Evolutionary conservation across 2,797 vertebrate genomes (phyloP), one percentile per base, ranked within the genome.

Genomic region (Gymnoscopelus braueri): DNA sequence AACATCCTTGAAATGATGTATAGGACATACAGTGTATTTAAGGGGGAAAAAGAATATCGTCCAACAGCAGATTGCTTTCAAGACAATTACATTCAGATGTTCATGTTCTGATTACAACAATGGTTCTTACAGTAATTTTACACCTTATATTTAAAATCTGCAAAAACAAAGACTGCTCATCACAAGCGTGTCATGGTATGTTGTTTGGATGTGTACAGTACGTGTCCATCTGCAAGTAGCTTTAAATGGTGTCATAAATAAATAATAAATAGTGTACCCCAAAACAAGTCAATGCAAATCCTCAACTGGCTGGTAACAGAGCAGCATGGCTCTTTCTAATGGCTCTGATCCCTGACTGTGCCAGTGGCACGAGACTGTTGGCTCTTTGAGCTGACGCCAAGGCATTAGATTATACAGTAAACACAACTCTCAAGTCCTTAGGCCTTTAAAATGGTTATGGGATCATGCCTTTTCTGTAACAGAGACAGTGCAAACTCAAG

Each of bases 161-260:
- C 8, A 44, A 44, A 44, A 10, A 44, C 39, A 44, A 44, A 9
- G 39, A 9, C 8, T 44, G 39, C 39, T 9, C 39, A 44, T 44
- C 9, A 44, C 39, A 44, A 10, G 39, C 39, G 5, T 32, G 29
- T 13, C 29, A 29, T 73, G 63, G 66, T 68, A 77, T 71, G 64
- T 74, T 81, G 70, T 80, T 77, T 63, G 81, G 62, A 78, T 74
- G 73, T 83, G 72, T 70, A 57, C 44, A 71, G 72, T 70, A 57
- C 44, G 73, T 76, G 66, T 82, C 67, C 73, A 82, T 83, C 77
- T 77, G 69, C 70, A 79, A 74, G 58, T 65, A 80, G 77, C 69
- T 69, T 78, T 76, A 62, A 59, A 71, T 63, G 54, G 71, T 77
- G 71, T 74, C 88, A 88, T 90, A 88, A 90, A 72, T 81, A 74